Conservation (phyloP, 2,113 vertebrate species). For the Tupaia tana region DNA sequence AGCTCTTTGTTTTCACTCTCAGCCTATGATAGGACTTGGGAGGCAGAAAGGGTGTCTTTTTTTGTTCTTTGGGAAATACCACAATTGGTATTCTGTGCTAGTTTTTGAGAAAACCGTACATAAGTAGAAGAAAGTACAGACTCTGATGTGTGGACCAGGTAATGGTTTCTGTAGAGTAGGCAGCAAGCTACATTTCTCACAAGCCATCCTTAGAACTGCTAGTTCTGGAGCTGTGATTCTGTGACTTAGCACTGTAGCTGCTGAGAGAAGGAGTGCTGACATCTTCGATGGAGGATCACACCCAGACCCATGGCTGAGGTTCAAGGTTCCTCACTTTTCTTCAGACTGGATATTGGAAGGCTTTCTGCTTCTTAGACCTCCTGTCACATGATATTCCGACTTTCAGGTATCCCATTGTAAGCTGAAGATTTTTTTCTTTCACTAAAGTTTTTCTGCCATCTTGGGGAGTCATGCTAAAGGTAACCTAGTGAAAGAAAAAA, state of each 20-base stretch:
- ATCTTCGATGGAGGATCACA: not conserved
- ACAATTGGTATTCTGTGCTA: not conserved
- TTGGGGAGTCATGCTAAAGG: not conserved
- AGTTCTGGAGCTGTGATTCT: not conserved
- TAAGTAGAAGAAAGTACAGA: not conserved
- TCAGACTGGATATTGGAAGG: not conserved
- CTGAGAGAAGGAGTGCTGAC: not conserved
- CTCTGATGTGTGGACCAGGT: not conserved
- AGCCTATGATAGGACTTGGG: not conserved
- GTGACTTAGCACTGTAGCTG: not conserved
- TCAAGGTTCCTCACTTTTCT: not conserved
- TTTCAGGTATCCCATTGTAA: not conserved
- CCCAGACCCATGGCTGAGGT: not conserved
- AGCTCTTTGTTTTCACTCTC: not conserved
- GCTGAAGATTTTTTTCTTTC: not conserved
- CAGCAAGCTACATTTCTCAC: not conserved
- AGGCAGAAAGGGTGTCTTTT: not conserved
- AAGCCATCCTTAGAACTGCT: not conserved
- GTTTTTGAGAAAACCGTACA: not conserved
- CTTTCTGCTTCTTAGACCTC: not conserved
- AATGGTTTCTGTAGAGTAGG: not conserved
- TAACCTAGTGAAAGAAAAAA: not conserved
- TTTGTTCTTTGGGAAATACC: slow-evolving; percentile 18
- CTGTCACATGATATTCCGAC: not conserved
- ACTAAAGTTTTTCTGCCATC: not conserved